Evolutionary conservation across 1,140 invertebrate species (phyloP).

Genomic region (Mycetomoellerius zeteki): DNA sequence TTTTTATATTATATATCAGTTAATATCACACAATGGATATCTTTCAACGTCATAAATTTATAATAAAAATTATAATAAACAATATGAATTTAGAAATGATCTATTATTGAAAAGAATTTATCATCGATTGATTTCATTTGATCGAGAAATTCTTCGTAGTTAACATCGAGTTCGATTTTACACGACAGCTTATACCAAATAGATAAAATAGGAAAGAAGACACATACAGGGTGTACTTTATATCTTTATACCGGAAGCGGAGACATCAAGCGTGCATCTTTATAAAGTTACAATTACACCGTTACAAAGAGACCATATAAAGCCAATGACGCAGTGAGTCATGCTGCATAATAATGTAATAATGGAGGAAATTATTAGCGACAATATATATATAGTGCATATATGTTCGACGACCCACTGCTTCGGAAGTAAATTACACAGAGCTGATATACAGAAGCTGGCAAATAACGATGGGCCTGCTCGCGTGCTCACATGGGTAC

Average conservation of each 20-base stretch:
- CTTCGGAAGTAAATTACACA: constrained; percentile 52
- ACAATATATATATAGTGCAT: constrained; percentile 3
- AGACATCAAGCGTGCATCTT: not conserved
- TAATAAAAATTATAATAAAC: too few species aligned
- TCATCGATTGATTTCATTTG: not conserved
- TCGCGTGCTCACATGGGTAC: not conserved
- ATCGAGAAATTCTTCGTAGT: not conserved
- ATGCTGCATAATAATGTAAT: constrained; percentile 13
- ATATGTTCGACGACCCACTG: constrained; percentile 46
- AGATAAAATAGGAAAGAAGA: not conserved
- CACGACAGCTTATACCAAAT: not conserved
- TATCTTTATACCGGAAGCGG: constrained; percentile 12
- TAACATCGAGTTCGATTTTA: not conserved
- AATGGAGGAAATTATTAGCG: constrained; percentile 38
- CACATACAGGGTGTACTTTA: not conserved
- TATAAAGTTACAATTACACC: not conserved
- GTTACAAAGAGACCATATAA: constrained; percentile 6
- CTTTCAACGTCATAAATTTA: not conserved
- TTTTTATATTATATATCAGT: not conserved
- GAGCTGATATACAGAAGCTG: not conserved
- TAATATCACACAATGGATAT: not conserved
- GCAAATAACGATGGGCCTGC: not conserved
- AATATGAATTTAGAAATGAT: not conserved
- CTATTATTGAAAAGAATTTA: not conserved
- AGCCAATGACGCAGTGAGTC: not conserved